Base-by-base conservation (phyloP, 2,888 invertebrate species). In the Tachina grossa region DNA sequence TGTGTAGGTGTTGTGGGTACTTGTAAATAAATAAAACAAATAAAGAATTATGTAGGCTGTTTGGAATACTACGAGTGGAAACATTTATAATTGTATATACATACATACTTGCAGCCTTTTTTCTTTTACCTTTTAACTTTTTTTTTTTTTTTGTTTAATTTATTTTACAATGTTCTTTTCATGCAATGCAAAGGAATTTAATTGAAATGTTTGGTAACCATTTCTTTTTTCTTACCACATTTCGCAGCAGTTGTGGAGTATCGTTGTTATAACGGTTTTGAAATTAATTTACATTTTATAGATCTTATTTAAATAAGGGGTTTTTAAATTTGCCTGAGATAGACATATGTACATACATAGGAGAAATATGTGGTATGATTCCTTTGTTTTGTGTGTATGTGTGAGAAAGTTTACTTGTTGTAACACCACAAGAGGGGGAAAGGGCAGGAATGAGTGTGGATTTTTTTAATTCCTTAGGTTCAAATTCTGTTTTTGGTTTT, bases 211-310 rank as follows among this genome's bases (percentile, higher is more conserved):
- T 79, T 79, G 59, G 79, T 63, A 63, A 59, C 59, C 69, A 63
- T 49, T 53, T n/a, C n/a, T n/a, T 31, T 55, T 78, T 61, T 65
- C 49, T 79, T 78, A 68, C 72, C 81, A 78, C 72, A 85, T 77
- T 68, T 77, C 45, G 49, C 68, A 57, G 47, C 76, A 72, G 53
- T 77, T 68, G 72, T 9, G 14, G 43, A 43, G 43, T 57, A 39
- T 66, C 45, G 39, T 61, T 72, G 63, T 65, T 79, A 85, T 85
- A 85, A 85, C 85, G 85, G 85, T 63, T 81, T 53, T 45, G 3
- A 39, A 66, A 68, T 83, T 80, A 83, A 85, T 85, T 85, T 85
- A 79, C 85, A 85, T 85, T 76, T 83, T 76, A 76, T 85, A 79
- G 83, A 83, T 76, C 39, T 85, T 65, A 75, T 57, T 84, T 65